Percentiles rank a stretch among this genome's conserved stretches.
Evolutionary conservation across 2,797 vertebrate species (phyloP).

Genomic region (Ibycter americanus): DNA sequence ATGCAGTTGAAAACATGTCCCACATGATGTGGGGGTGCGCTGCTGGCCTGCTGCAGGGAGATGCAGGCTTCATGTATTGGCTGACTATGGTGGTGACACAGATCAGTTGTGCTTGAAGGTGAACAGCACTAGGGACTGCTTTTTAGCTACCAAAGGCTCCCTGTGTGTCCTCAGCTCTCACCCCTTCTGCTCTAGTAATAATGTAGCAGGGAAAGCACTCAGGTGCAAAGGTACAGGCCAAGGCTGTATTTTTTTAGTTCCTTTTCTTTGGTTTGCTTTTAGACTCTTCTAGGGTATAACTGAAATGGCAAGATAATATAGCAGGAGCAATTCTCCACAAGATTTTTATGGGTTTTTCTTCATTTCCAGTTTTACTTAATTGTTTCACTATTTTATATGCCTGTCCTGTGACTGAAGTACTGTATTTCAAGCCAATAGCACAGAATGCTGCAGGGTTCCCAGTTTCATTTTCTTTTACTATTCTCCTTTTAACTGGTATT

Average conservation of each 20-base stretch:
- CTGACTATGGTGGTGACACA: neutral
- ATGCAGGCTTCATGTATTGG: neutral
- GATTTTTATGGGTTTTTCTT: neutral
- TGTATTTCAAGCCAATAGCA: neutral
- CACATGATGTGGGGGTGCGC: neutral
- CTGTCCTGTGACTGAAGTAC: neutral
- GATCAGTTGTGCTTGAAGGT: neutral
- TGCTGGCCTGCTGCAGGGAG: neutral
- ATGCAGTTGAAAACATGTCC: neutral
- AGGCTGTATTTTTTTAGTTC: neutral
- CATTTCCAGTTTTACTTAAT: neutral
- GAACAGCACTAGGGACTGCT: neutral
- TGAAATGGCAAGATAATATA: neutral
- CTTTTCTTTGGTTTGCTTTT: neutral
- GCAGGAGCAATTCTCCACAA: neutral
- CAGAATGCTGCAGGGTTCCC: neutral
- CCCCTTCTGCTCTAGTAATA: neutral
- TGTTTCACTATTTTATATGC: neutral
- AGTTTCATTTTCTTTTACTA: neutral
- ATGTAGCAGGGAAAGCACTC: neutral
- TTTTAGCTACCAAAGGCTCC: neutral
- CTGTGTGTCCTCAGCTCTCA: neutral
- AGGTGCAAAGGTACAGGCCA: neutral
- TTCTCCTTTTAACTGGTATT: neutral
- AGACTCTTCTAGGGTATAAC: neutral